Conservation (phyloP, 2,113 vertebrate genomes). For the Catharus bicknelli region DNA sequence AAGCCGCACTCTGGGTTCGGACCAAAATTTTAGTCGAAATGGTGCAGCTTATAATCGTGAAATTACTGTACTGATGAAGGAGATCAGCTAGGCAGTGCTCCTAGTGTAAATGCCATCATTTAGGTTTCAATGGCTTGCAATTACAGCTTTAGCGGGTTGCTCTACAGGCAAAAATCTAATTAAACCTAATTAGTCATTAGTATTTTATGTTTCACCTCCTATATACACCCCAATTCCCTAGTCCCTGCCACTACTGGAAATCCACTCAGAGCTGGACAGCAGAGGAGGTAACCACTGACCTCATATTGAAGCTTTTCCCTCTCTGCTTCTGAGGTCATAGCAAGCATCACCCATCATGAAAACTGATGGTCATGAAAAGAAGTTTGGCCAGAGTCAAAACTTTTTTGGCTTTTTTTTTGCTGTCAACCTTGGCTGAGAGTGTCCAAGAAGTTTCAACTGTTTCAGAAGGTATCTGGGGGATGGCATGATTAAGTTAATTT, state of each 20-base stretch:
- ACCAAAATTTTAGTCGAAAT: no score
- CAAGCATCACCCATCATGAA: background rate
- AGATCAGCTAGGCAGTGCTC: background rate
- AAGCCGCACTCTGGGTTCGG: no score
- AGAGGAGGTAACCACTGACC: background rate
- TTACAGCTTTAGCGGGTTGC: background rate
- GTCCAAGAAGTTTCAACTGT: background rate
- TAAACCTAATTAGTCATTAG: background rate
- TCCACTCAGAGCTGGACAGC: background rate
- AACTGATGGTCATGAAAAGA: background rate
- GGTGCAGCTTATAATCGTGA: no score
- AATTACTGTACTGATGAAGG: background rate
- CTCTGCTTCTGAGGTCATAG: background rate
- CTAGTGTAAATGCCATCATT: background rate
- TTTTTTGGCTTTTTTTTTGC: background rate
- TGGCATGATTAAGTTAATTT: background rate
- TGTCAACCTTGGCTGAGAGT: background rate
- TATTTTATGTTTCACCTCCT: background rate
- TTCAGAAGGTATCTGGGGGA: background rate
- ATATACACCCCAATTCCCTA: background rate
- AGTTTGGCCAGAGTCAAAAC: background rate
- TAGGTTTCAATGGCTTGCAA: background rate
- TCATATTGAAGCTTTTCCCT: accelerated
- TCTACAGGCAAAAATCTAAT: background rate
- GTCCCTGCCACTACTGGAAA: background rate